A percentile compares a stretch with the other conserved stretches of the same genome.
Conservation (phyloP, 2,113 vertebrate species). For the Pachyramphus minor region DNA sequence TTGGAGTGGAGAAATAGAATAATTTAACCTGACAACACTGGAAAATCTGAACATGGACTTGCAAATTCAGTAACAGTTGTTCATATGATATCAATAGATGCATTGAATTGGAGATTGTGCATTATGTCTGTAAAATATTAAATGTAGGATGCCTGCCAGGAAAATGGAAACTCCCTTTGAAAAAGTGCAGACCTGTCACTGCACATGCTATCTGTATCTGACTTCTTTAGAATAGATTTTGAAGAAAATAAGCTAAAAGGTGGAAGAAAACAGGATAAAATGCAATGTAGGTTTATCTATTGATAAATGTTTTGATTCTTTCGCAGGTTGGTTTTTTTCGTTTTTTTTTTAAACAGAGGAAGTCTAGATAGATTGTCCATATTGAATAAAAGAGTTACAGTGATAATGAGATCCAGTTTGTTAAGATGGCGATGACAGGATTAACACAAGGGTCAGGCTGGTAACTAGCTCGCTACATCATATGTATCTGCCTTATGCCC, state of each 20-base stretch:
- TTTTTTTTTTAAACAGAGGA: not conserved
- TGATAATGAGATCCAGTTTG: not conserved
- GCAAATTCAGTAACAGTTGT: not conserved
- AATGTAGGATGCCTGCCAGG: not conserved
- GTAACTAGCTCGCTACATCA: not conserved
- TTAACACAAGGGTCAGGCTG: not conserved
- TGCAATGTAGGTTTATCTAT: not conserved
- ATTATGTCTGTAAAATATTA: not conserved
- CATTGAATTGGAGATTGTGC: not conserved
- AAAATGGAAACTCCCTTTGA: not conserved
- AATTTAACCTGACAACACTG: not conserved
- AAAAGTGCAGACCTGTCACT: not conserved
- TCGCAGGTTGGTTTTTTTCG: not conserved
- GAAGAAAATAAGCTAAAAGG: not conserved
- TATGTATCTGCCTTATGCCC: not conserved
- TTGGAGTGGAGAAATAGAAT: not conserved
- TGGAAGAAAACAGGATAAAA: not conserved
- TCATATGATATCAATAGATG: not conserved
- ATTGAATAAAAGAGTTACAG: not conserved
- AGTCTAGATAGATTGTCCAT: not conserved
- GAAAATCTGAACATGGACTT: not conserved
- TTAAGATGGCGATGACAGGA: not conserved
- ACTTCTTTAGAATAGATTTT: not conserved
- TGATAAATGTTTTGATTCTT: not conserved
- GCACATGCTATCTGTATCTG: rapidly evolving